These are phyloP conservation scores for Todus mexicanus DNA, from an alignment of 2,797 vertebrate genomes.

Conservation along the genomic window DNA sequence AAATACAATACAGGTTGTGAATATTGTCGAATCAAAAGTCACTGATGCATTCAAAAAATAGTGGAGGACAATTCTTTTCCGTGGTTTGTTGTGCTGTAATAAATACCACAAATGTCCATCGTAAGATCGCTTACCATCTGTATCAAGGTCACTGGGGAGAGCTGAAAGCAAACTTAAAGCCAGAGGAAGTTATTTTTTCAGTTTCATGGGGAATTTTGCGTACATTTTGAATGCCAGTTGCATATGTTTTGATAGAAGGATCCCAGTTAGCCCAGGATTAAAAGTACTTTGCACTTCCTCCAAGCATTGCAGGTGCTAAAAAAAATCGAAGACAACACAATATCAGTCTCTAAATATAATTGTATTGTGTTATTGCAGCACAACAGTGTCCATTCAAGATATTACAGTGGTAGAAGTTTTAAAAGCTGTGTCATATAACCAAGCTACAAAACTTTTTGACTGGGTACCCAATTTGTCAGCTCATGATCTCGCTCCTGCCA, in stretches of 20 bases:
- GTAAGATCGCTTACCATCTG: background rate
- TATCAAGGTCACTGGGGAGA: background rate
- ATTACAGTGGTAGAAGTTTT: background rate
- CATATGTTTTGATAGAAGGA: background rate
- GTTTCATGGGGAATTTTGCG: background rate
- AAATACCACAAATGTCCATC: background rate
- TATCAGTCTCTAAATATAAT: background rate
- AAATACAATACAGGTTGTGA: background rate
- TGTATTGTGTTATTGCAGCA: background rate
- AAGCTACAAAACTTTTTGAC: background rate
- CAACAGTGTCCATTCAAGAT: background rate
- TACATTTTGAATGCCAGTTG: background rate
- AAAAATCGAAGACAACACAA: background rate
- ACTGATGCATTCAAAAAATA: background rate
- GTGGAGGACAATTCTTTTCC: background rate
- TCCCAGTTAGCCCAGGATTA: background rate
- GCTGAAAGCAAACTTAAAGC: background rate
- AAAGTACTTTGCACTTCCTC: background rate
- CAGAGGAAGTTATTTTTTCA: background rate
- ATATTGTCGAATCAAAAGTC: background rate
- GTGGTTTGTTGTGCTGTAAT: background rate
- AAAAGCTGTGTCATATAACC: background rate
- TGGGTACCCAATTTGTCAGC: background rate
- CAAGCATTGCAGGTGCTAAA: background rate
- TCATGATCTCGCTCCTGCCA: background rate